Evolutionary conservation across 2,797 vertebrate species (phyloP), one percentile per base, ranked within the genome.

Genomic region (Rhinatrema bivittatum): DNA sequence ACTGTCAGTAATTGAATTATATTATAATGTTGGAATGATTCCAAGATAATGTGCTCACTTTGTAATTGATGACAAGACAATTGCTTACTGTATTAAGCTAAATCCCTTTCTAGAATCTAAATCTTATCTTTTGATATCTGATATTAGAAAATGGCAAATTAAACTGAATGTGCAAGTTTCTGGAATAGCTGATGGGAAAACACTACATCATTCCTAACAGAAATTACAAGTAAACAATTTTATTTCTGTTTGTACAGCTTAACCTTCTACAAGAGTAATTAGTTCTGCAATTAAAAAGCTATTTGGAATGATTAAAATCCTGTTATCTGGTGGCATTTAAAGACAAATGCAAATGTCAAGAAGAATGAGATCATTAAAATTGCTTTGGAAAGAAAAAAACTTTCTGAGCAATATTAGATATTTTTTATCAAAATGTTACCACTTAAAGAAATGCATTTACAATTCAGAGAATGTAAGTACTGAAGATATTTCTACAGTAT

Each of bases 321-420:
- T 68, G 74, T 78, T 79, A 82, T 72, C 72, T 68, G 52, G 55
- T 81, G 78, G 63, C 76, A 82, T 84, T 84, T 80, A 76, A 81
- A 68, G 78, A 82, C 74, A 80, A 79, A 81, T 77, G 70, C 53
- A 80, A 82, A 82, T 82, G 76, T 79, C 79, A 82, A 67, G 72
- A 76, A 70, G 59, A 63, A 81, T 77, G 62, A 73, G 72, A 79
- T 74, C 69, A 81, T 81, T 79, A 76, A 74, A 79, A 70, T 70
- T 59, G 58, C 64, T 63, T 60, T 67, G 68, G 66, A 73, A 53
- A 67, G 38, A 47, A 65, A 66, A 54, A 61, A 39, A 44, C 53
- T 42, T 26, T 43, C 55, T 55, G 47, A 56, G 28, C 11, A n/a
- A 36, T 70, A 34, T 20, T 52, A 11, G 18, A 34, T 63, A 44